phyloP scores from a whole-genome alignment of 2,888 invertebrate genomes.

The Cyrtodaria siliqua region DNA sequence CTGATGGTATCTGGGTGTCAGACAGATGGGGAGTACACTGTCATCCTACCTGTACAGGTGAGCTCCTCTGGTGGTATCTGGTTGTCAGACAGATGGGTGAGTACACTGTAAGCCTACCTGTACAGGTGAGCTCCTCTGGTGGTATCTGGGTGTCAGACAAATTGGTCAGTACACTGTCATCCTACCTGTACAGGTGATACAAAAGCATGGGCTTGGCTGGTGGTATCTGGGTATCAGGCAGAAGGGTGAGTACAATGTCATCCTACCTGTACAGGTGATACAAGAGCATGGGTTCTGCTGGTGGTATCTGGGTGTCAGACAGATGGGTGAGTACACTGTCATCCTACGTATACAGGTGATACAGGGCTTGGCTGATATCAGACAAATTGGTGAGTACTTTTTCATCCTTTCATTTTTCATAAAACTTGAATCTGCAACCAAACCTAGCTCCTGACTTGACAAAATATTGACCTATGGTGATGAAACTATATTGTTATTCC shows the following conservation, averaged over 20 bases:
- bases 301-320: constrained; percentile 69
- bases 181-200: constrained; percentile 43
- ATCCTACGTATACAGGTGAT: constrained; percentile 48
- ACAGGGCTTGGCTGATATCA: constrained; percentile 63
- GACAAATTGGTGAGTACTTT: constrained; percentile 55
- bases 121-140: constrained; percentile 61
- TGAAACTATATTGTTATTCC: too few species aligned
- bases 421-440: too few species aligned
- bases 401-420: too few species aligned
- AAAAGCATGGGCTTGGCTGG: constrained; percentile 55
- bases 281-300: constrained; percentile 54
- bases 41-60: too few species aligned
- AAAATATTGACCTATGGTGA: too few species aligned
- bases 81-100: too few species aligned
- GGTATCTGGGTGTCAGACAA: constrained; percentile 68
- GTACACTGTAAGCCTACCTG: too few species aligned
- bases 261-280: constrained; percentile 46
- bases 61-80: too few species aligned
- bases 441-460: too few species aligned
- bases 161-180: constrained; percentile 66
- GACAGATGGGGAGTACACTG: too few species aligned
- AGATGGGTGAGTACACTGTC: constrained; percentile 57
- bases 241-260: constrained; percentile 57
- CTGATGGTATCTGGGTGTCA: too few species aligned
- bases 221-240: constrained; percentile 69